Evolutionary conservation across 2,113 vertebrate genomes (phyloP), one percentile per base, ranked within the genome.

Genomic region (Tympanuchus pallidicinctus): DNA sequence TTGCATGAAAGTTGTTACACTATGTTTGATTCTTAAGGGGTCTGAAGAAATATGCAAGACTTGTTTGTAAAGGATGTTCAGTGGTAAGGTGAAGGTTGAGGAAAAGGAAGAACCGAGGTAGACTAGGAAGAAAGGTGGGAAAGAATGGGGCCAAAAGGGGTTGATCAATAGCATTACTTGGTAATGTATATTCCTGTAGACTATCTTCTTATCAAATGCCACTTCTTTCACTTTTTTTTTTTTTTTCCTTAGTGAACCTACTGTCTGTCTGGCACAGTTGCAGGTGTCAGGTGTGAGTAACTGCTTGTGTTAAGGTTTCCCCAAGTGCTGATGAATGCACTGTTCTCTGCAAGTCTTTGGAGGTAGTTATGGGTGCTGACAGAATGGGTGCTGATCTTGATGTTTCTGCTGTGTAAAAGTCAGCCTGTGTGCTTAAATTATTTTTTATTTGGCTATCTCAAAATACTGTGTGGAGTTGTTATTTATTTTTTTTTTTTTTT

Each of bases 161-260:
- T 16, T 47, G 8, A 54, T 16, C 13, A 28, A 54, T 27, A 16
- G 27, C 14, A 28, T 28, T 14, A 52, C 25, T 52, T 52, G 25
- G 50, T 52, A 52, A 27, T 14, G 25, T 52, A 52, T 2, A 10
- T 42, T 21, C n/a, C 17, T 82, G 56, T 17, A 70, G 6, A 45
- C 9, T 63, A 2, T 13, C 19, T 67, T 64, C 16, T 65, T 27
- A 10, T n/a, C 64, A 56, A 70, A 69, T 2, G 1, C 7, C 13
- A 13, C 4, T 13, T 28, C 25, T 36, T 2, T 1, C 1, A 4
- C 2, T 0, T 81, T 10, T 47, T 4, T 2, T 0, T 81, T 25
- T 50, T 50, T 50, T 13, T 13, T 4, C 13, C 45, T 19, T 0
- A 30, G 7, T n/a, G 7, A 82, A 3, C 6, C 22, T 79, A 1